These are phyloP conservation scores for Xestia rhomboidea DNA, from an alignment of 2,888 invertebrate genomes.

Conservation along the genomic window DNA sequence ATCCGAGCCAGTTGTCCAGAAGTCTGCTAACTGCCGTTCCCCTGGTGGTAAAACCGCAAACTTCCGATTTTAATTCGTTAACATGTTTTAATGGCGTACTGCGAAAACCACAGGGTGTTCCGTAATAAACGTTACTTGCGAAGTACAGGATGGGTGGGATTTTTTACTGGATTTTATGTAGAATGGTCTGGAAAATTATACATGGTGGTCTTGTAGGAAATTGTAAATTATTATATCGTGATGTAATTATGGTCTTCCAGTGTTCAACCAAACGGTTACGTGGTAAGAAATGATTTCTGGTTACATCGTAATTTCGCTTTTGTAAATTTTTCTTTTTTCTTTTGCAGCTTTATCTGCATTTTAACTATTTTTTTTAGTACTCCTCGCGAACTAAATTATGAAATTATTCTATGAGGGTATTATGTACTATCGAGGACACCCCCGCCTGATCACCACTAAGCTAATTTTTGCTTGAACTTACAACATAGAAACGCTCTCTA, in stretches of 20 bases:
- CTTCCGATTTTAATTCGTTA: slow-evolving; percentile 68
- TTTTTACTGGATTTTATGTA: slow-evolving; percentile 32
- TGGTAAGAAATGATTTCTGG: background rate
- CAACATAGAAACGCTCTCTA: too few species aligned
- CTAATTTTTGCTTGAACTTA: too few species aligned
- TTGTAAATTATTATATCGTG: background rate
- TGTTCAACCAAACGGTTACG: background rate
- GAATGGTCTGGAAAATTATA: slow-evolving; percentile 21
- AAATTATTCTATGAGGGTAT: too few species aligned
- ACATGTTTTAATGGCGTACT: slow-evolving; percentile 63
- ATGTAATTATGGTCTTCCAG: background rate
- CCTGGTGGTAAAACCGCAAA: slow-evolving; percentile 59
- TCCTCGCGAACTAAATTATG: too few species aligned
- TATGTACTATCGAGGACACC: too few species aligned
- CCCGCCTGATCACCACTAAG: too few species aligned
- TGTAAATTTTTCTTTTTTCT: background rate
- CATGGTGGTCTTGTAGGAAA: background rate
- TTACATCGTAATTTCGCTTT: background rate
- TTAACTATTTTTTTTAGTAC: too few species aligned
- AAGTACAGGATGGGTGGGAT: slow-evolving; percentile 52
- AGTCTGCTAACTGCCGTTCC: slow-evolving; percentile 65
- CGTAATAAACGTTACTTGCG: slow-evolving; percentile 57
- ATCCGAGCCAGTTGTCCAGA: slow-evolving; percentile 53
- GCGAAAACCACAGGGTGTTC: slow-evolving; percentile 65
- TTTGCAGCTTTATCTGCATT: too few species aligned